Base-by-base conservation (phyloP, 2,113 vertebrate species). In the Poeciliopsis retropinna region DNA sequence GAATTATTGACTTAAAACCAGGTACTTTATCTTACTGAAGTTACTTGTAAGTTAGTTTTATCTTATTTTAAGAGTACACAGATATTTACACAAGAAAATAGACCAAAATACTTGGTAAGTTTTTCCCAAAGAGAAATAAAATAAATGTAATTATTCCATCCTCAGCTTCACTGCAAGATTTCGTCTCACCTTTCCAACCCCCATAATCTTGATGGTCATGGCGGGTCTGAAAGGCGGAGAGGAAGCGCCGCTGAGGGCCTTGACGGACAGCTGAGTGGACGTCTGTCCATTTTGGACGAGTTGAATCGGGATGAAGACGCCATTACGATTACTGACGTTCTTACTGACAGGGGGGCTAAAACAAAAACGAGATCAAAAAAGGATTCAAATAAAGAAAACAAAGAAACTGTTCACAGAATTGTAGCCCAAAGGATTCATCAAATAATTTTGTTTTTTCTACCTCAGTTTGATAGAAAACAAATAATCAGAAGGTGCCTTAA, bases 191-290 rank as follows among this genome's bases (percentile, higher is more conserved):
- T 74, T 27, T 0, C 22, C 66, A 5, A 41, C 60, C 9, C 83
- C 79, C 70, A 85, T 67, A 54, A 89, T 44, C 54, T 34, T 86
- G 75, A 93, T 76, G 44, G 86, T 89, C 89, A 92, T 88, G 66
- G 83, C 85, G 0, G 87, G 87, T 5, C 29, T 76, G 3, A 70
- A 84, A 54, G 69, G 62, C 13, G 60, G 17, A 11, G 60, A 15
- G 6, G 71, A n/a, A 27, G 74, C 78, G n/a, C 72, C 57, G 15
- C 29, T 9, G 60, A 90, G 84, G 13, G 51, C 25, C 64, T 80
- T 91, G 80, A 93, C 54, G 0, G 88, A 88, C 77, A 93, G 87
- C 70, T 72, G 81, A 29, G 47, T 2, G 39, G 62, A 69, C 39
- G 17, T 51, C 22, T 57, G 73, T n/a, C n/a, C 4, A 1, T 68